Base-by-base conservation (phyloP, 2,113 vertebrate species). In the Campylorhamphus procurvoides region DNA sequence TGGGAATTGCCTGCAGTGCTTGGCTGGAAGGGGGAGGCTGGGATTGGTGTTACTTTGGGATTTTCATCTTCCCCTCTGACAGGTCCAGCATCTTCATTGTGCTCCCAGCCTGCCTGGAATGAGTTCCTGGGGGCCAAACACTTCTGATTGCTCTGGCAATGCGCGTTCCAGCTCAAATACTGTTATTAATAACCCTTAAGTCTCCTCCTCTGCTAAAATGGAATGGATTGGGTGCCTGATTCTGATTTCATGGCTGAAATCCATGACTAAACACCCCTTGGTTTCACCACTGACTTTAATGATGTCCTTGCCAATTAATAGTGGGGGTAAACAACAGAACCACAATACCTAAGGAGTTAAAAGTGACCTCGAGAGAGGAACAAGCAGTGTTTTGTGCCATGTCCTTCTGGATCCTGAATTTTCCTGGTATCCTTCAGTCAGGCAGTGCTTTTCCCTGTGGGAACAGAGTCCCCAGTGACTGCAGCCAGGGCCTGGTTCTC, bases 91-190 rank as follows among this genome's bases (percentile, higher is more conserved):
- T 5, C 56, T 72, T 6, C 28, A 39, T 18, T 78, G 31, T 29
- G 82, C 8, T 63, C 18, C 55, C 33, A 29, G 68, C 25, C 3
- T 2, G 25, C 55, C 83, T 62, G 33, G 53, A 3, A 23, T 3
- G 46, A 58, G 52, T 10, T 42, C 3, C 1, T 1, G 12, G 2
- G 22, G 18, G n/a, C 14, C 3, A 3, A 90, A 46, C 23, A 2
- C 63, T 69, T 22, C 73, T 62, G 73, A n/a, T 17, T 15, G 23
- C 47, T 79, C 42, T 62, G 56, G 44, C 14, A 72, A 67, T 9
- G 0, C 10, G 15, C 2, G 11, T 23, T 4, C 25, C 17, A 35
- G 71, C 29, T 35, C 23, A 81, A 84, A 80, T 49, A 16, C 31
- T 62, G 68, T n/a, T 15, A 47, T 29, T 46, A 74, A 76, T 4